These are phyloP conservation scores for Nothocercus julius DNA, from an alignment of 2,113 vertebrate genomes.

Conservation along the genomic window DNA sequence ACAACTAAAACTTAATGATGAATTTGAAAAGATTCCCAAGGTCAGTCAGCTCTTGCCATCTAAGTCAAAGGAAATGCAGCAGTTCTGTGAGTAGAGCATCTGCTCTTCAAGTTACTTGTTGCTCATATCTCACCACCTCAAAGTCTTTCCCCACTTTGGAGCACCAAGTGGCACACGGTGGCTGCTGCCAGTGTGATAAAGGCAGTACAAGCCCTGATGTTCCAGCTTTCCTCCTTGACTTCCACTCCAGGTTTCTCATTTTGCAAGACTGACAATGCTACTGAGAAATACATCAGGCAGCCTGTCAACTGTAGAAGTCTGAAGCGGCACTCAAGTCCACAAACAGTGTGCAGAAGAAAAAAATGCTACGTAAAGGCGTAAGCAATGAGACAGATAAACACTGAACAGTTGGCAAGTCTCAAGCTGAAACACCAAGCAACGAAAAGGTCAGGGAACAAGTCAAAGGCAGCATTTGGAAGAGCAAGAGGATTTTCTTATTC, in stretches of 20 bases:
- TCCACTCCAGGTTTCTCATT: neutral
- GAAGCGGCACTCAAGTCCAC: neutral
- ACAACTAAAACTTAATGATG: neutral
- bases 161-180: neutral
- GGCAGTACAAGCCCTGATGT: neutral
- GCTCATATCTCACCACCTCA: neutral
- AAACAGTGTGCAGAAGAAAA: neutral
- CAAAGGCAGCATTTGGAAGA: slow-evolving; percentile 31
- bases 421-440: neutral
- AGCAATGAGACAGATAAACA: neutral
- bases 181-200: neutral
- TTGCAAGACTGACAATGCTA: neutral
- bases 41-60: neutral
- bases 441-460: slow-evolving; percentile 34
- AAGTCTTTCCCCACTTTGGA: neutral
- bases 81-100: neutral
- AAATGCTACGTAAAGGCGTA: neutral
- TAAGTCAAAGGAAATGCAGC: neutral
- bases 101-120: accelerated
- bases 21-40: neutral
- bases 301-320: neutral
- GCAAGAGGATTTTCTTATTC: neutral
- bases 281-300: neutral
- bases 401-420: neutral
- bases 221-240: neutral